Percentiles rank a stretch among this genome's conserved stretches.
phyloP scores from a whole-genome alignment of 2,113 vertebrate genomes.

The Antechinus stuartii region DNA sequence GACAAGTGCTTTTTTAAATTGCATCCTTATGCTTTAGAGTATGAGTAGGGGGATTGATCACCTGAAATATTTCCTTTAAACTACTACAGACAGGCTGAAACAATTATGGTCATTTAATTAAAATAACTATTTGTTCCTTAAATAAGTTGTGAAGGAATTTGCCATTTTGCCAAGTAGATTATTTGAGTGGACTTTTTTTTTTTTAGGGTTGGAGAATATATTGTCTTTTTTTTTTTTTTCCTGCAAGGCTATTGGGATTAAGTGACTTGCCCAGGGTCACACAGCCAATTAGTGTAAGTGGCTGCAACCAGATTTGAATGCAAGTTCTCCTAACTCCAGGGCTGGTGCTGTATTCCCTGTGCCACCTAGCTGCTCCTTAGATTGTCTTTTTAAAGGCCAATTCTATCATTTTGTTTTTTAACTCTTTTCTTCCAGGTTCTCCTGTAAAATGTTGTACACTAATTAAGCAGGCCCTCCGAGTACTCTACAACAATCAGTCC shows the following conservation, averaged over 20 bases:
- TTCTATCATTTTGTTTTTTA: background rate
- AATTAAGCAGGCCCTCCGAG: slow-evolving; percentile 70
- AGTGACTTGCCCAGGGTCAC: too few relatives aligned
- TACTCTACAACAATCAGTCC: slow-evolving; percentile 59
- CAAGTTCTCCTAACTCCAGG: too few relatives aligned
- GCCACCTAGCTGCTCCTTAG: too few relatives aligned
- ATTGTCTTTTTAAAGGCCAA: background rate
- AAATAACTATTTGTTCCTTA: background rate
- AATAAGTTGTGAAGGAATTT: background rate
- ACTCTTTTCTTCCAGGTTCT: slow-evolving; percentile 61
- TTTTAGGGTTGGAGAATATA: background rate
- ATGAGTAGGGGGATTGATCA: background rate
- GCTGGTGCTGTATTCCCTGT: too few relatives aligned
- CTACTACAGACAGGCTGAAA: background rate
- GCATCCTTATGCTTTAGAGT: background rate
- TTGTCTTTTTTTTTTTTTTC: background rate
- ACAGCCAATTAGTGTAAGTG: too few relatives aligned
- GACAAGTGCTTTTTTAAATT: background rate
- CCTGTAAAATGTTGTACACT: slow-evolving; percentile 67
- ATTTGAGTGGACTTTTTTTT: fast-evolving
- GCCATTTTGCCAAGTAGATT: background rate
- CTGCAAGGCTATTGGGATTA: too few relatives aligned
- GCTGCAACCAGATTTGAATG: too few relatives aligned
- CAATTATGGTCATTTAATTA: background rate
- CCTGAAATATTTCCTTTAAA: background rate